A percentile compares a stretch with the other conserved stretches of the same genome.
Evolutionary conservation across 2,888 invertebrate species (phyloP).

Genomic region (Teinopalpus imperialis): DNA sequence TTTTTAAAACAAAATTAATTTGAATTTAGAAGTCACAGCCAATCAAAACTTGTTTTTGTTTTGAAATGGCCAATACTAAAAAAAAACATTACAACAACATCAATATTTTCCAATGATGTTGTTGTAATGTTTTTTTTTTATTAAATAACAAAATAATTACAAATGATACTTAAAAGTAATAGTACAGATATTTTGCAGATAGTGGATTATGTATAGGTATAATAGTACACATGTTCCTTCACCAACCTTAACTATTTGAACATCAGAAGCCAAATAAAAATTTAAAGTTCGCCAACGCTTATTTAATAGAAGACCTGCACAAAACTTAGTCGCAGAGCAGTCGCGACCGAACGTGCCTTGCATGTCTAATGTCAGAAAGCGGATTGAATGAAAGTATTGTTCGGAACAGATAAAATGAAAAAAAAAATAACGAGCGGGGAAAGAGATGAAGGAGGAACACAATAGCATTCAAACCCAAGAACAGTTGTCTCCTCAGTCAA

Average conservation of each 20-base stretch:
- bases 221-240: too few species aligned
- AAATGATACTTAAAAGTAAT: too few species aligned
- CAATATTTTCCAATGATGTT: too few species aligned
- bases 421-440: conserved; percentile 51
- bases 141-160: too few species aligned
- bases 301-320: conserved; percentile 37
- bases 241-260: not conserved
- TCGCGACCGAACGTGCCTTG: conserved; percentile 66
- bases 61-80: too few species aligned
- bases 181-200: too few species aligned
- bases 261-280: conserved; percentile 18
- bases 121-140: too few species aligned
- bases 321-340: conserved; percentile 49
- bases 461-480: conserved; percentile 66
- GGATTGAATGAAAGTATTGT: conserved; percentile 76
- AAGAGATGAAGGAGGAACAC: conserved; percentile 53
- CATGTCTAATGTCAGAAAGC: conserved; percentile 61
- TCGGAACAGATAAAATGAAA: conserved; percentile 63
- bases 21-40: too few species aligned
- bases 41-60: too few species aligned
- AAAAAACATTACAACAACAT: too few species aligned
- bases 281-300: conserved; percentile 36
- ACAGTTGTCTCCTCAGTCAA: conserved; percentile 71
- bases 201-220: too few species aligned
- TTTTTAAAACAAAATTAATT: too few species aligned